Evolutionary conservation across 2,888 invertebrate genomes (phyloP).

Genomic region (Megaustenia siamemsis): DNA sequence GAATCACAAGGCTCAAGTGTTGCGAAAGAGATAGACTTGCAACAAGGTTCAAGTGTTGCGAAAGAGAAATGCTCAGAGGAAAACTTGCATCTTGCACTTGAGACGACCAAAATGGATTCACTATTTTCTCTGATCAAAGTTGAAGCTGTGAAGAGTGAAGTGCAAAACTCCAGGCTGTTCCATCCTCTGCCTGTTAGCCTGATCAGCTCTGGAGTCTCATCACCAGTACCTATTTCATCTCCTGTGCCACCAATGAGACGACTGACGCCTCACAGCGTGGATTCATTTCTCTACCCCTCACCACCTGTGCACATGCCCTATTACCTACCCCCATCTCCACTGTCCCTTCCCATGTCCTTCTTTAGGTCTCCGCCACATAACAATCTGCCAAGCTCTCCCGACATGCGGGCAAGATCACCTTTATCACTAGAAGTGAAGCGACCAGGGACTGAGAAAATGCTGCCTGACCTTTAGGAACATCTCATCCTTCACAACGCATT

Average conservation of each 20-base stretch:
- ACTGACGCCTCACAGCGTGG: conserved; percentile 26
- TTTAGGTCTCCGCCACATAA: conserved; percentile 26
- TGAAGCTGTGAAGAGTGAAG: conserved; percentile 33
- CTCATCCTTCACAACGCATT: too few species aligned
- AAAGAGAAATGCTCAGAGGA: neutral
- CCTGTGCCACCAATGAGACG: conserved; percentile 5
- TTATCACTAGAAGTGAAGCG: conserved; percentile 28
- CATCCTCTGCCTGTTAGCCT: neutral
- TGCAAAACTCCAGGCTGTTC: neutral
- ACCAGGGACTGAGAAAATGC: too few species aligned
- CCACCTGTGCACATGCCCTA: conserved; percentile 36
- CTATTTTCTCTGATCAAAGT: conserved; percentile 41
- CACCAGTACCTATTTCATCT: conserved; percentile 12
- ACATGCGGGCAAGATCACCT: conserved; percentile 6
- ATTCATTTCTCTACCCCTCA: conserved; percentile 38
- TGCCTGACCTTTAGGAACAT: too few species aligned
- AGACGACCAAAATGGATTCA: neutral
- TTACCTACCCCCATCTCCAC: conserved; percentile 38
- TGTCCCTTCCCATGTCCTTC: conserved; percentile 33
- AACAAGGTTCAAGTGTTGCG: neutral
- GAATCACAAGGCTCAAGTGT: neutral
- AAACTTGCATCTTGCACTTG: neutral
- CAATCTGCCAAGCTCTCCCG: conserved; percentile 12
- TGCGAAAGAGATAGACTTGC: neutral
- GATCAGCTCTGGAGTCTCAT: neutral